Base-by-base conservation (phyloP, 2,113 vertebrate species). In the Takifugu flavidus region DNA sequence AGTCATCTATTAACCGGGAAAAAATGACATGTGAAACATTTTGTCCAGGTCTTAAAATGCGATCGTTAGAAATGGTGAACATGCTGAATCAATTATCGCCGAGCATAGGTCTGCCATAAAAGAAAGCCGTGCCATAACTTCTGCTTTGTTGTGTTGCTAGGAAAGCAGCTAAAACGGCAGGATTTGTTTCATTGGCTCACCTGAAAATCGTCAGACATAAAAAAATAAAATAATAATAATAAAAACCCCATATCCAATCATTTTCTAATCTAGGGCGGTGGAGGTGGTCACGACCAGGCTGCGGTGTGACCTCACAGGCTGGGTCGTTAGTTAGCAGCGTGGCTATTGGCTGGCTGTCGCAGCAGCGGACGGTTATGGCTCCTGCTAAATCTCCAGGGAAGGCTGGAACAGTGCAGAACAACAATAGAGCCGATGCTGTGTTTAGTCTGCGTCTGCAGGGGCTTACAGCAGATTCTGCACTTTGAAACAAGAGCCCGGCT, bases 401-500 rank as follows among this genome's bases (percentile, higher is more conserved):
- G 70, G 51, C 59, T 62, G 59, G 59, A 82, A 85, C 79, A 80
- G 82, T 76, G 76, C 73, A 79, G 76, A 83, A 86, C 78, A 90
- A 90, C 88, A 90, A 89, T 87, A 80, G 84, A 63, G 70, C 71
- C 15, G 47, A 59, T 31, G 76, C 76, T 74, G 64, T 90, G 89
- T 91, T 91, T 91, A 91, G 88, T 89, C 90, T 91, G 80, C 49
- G 85, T 86, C 75, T 80, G 74, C 14, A 56, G 71, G 70, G 80
- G 82, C 77, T 87, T 89, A 85, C 65, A 56, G 78, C 67, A 75
- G 57, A 75, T 80, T 86, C 64, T 74, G 74, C 72, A 62, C 76
- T 78, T 75, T 87, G 85, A 90, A 90, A 87, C 83, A 20, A 62
- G 84, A 86, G 59, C 70, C 77, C 42, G 39, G 43, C 64, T 67